Base-by-base conservation (phyloP, 2,797 vertebrate genomes). In the Rhyacichthys aspro region DNA sequence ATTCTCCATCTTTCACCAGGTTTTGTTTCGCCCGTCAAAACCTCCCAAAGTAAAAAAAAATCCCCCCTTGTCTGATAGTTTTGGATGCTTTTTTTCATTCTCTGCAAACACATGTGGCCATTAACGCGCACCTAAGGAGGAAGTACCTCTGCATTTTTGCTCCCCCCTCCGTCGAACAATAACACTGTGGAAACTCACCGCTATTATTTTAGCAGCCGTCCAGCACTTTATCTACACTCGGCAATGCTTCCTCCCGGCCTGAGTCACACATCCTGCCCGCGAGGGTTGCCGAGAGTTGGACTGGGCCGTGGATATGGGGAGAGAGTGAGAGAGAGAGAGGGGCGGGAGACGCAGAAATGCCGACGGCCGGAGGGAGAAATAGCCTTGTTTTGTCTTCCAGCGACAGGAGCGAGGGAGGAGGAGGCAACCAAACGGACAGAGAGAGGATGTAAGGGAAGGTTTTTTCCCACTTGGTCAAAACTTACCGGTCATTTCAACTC, bases 211-310 rank as follows among this genome's bases (percentile, higher is more conserved):
- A 91, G 86, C 90, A 83, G 88, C 81, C 67, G 62, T 89, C 87
- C 89, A 86, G 63, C 78, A 89, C 93, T 95, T 95, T 95, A 96
- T 95, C 95, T 95, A 86, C 90, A 63, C 91, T 71, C 76, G 89
- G 85, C 94, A 95, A 94, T 85, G 88, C 93, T 95, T 95, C 94
- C 94, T 94, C 87, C 76, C 86, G 70, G 72, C 74, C 87, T 77
- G 81, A 89, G 80, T 91, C 90, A 81, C 80, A 82, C 76, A 84
- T 89, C 88, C 89, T 90, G 88, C 66, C 53, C 36, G 44, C 28
- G 55, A 67, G 56, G 12, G 76, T 74, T 77, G 59, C 59, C 55
- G 63, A 16, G 67, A 60, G 43, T 11, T 33, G 63, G 74, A 81
- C 55, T 49, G 55, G 42, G 38, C 71, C 18, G 19, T 32, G 9